phyloP scores from a whole-genome alignment of 2,113 vertebrate species.

The Spilogale gracilis region DNA sequence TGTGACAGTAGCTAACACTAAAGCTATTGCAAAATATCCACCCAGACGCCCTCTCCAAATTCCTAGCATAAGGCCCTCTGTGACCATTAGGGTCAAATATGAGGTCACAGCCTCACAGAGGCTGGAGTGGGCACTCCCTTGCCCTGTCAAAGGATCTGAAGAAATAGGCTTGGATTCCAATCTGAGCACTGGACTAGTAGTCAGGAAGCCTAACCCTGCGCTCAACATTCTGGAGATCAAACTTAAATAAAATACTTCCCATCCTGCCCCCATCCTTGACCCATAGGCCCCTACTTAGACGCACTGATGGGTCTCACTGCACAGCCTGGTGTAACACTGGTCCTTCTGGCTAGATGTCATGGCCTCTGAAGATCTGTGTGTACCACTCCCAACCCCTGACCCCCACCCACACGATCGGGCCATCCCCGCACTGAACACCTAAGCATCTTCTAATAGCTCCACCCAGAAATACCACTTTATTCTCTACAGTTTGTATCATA shows the following conservation, averaged over 20 bases:
- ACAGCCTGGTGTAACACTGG: not conserved
- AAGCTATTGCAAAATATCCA: not conserved
- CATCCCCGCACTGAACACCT: too few species aligned
- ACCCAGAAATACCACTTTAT: not conserved
- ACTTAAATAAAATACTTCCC: not conserved
- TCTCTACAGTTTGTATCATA: not conserved
- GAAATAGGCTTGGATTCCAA: not conserved
- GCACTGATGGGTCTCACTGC: not conserved
- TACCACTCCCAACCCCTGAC: too few species aligned
- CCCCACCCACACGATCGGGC: too few species aligned
- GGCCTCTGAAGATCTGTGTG: not conserved
- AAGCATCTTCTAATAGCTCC: not conserved
- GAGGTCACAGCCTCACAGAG: not conserved
- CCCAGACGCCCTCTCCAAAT: not conserved
- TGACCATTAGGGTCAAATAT: not conserved
- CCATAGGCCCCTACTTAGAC: not conserved
- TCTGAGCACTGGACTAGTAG: not conserved
- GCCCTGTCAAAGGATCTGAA: not conserved
- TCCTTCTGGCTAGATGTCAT: not conserved
- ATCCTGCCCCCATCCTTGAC: not conserved
- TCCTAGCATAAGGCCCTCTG: not conserved
- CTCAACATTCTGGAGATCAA: not conserved
- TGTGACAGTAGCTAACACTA: not conserved
- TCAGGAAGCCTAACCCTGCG: not conserved
- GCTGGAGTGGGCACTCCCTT: not conserved